Base-by-base conservation (phyloP, 2,797 vertebrate genomes). In the Siniperca undulata region DNA sequence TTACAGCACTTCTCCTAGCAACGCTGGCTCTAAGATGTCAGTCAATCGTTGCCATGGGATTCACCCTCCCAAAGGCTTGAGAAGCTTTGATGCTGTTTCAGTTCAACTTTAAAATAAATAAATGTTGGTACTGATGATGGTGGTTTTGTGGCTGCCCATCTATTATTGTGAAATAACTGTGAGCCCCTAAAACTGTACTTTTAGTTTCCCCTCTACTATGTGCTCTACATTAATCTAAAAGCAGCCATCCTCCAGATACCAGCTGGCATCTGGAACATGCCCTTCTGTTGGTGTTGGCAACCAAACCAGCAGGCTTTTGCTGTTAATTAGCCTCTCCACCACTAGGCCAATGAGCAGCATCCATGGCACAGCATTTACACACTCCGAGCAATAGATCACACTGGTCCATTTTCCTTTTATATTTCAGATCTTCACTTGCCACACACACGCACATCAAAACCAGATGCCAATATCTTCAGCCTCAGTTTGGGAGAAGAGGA, bases 231-330 rank as follows among this genome's bases (percentile, higher is more conserved):
- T 89, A 77, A 91, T 91, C 75, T 86, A 88, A 91, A 88, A 84
- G 84, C 89, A 90, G 86, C 79, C 81, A 81, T 71, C 84, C 87
- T 87, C 79, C 80, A 85, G 77, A 91, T 87, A 84, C 71, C 88
- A 92, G 87, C 91, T 92, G 91, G 86, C 85, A 88, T 88, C 89
- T 89, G 86, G 79, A 90, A 89, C 80, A 79, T 69, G 67, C 71
- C 89, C 87, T 84, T 91, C 89, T 91, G 92, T 82, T 82, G 84
- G 71, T 72, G 79, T 56, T 90, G 89, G 89, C 89, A 89, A 81
- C 86, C 71, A 58, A 83, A 86, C 53, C 59, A 70, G 52, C 79
- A 71, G 46, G 83, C 74, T 88, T 84, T 88, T 85, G 72, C 82
- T 80, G 84, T 88, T 92, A 88, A 92, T 93, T 91, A 88, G 85